phyloP scores from a whole-genome alignment of 2,113 vertebrate species.

The Peromyscus leucopus region DNA sequence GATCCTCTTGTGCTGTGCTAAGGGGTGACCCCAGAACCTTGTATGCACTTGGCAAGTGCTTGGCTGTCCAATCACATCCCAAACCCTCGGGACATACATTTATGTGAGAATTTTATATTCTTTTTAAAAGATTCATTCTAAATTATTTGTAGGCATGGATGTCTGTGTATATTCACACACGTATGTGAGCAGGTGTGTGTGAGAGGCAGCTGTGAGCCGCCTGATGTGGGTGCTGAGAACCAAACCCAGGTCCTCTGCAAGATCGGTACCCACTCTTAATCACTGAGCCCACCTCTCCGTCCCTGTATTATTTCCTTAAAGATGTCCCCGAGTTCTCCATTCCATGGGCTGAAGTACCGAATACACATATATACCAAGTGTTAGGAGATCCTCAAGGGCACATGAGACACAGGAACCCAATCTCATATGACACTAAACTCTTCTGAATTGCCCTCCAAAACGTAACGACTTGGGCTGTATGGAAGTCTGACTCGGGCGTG shows the following conservation, averaged over 20 bases:
- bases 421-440: neutral
- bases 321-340: neutral
- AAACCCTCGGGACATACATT: neutral
- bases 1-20: neutral
- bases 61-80: neutral
- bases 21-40: neutral
- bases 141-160: neutral
- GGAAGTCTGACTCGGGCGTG: neutral
- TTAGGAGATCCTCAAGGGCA: neutral
- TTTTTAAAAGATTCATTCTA: neutral
- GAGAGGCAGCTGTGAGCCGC: neutral
- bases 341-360: neutral
- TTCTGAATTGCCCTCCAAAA: conserved; percentile 30
- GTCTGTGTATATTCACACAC: neutral
- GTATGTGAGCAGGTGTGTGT: neutral
- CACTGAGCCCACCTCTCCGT: neutral
- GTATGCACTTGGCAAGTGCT: neutral
- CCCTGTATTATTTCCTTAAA: neutral
- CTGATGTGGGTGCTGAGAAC: neutral
- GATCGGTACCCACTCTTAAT: neutral
- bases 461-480: neutral
- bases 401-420: neutral
- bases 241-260: neutral
- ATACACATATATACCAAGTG: neutral
- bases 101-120: neutral